Evolutionary conservation across 2,797 vertebrate species (phyloP), one percentile per base, ranked within the genome.

Genomic region (Parauchenoglanis ngamensis): DNA sequence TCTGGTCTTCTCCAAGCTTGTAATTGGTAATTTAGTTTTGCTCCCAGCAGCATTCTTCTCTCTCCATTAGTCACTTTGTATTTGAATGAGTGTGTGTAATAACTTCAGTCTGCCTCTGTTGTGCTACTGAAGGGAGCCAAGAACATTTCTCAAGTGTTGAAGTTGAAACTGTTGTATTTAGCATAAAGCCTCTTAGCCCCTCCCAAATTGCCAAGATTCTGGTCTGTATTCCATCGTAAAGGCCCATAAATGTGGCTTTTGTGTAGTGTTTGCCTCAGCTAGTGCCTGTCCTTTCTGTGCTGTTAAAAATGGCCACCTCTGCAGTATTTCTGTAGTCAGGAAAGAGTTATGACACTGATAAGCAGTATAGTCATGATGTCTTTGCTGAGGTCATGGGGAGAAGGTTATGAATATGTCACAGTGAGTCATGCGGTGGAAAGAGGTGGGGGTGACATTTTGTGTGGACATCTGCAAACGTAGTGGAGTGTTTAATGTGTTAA

Each of bases 401-500:
- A 40, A 84, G 59, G 88, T 91, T 90, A 87, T 93, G 89, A 90
- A 91, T 79, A 87, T 11, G 80, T 82, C 81, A 79, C 65, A 44
- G 49, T 93, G 93, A 95, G 83, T 95, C 94, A 94, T 28, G 44
- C 73, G 63, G 80, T 87, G 88, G 84, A 92, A 88, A 84, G 67
- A 88, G 73, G 56, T 46, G 65, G 56, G 84, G 65, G 81, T 86
- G 56, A 80, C 83, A 91, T 89, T 90, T 83, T 90, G 86, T 44
- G 56, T 89, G 70, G 82, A 83, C 35, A n/a, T 92, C 91, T 82
- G 73, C 72, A 86, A 88, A 93, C 87, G 83, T 92, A 91, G 89
- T 91, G 92, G 91, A 94, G 91, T 90, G 92, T 92, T 93, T 94
- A 90, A 93, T 92, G 90, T 92, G 90, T 90, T 91, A 93, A 94